phyloP scores from a whole-genome alignment of 2,888 invertebrate species.

The Salticus scenicus region DNA sequence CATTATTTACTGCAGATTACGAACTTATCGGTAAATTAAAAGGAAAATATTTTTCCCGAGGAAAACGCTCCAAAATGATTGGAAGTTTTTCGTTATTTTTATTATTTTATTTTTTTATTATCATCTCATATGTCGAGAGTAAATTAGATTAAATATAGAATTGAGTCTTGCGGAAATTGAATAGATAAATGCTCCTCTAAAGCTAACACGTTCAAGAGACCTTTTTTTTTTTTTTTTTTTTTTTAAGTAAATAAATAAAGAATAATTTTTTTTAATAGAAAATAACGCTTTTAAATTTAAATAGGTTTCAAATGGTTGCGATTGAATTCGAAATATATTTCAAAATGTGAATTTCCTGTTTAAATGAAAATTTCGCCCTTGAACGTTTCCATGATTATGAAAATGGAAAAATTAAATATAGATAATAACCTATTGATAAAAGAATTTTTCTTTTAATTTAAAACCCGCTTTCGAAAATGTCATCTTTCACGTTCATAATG shows the following conservation, averaged over 20 bases:
- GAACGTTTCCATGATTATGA: not conserved
- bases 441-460: too few relatives aligned
- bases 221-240: too few relatives aligned
- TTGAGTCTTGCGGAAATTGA: not conserved
- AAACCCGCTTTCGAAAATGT: too few relatives aligned
- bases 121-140: slow-evolving; percentile 12
- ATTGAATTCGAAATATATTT: not conserved
- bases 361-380: not conserved
- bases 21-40: slow-evolving; percentile 14
- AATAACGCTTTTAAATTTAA: not conserved
- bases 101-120: slow-evolving; percentile 1
- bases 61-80: not conserved
- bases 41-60: not conserved
- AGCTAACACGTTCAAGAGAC: not conserved
- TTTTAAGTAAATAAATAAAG: too few relatives aligned
- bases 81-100: too few relatives aligned
- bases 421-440: too few relatives aligned
- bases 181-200: slow-evolving; percentile 2
- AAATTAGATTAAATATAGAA: slow-evolving; percentile 2
- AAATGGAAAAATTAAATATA: not conserved
- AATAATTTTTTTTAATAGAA: not conserved
- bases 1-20: slow-evolving; percentile 15
- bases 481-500: too few relatives aligned
- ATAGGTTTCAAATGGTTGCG: not conserved
- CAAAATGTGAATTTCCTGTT: not conserved